Evolutionary conservation across 2,888 invertebrate genomes (phyloP).

Genomic region (Glyphotaelius pellucidus): DNA sequence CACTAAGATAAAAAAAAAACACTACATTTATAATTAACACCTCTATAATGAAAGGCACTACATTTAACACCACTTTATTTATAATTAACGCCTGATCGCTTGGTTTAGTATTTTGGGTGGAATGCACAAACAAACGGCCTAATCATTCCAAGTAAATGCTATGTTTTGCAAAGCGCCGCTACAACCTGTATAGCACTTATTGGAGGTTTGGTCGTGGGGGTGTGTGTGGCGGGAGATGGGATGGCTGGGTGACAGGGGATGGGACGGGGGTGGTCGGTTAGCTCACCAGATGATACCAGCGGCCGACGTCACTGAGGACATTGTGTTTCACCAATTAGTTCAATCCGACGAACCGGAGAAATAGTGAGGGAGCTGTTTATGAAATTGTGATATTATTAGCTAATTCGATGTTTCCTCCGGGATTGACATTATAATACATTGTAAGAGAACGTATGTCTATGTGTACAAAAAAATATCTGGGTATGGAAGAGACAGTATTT

Average conservation of each 20-base stretch:
- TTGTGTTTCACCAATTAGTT: conserved; percentile 31
- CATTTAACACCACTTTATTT: too few species aligned
- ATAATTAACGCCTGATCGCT: too few species aligned
- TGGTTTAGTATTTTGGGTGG: background rate
- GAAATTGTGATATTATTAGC: background rate
- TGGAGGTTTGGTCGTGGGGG: background rate
- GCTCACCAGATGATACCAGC: background rate
- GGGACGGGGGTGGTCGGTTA: background rate
- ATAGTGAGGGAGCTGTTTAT: conserved; percentile 20
- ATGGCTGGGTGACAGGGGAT: background rate
- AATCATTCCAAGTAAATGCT: background rate
- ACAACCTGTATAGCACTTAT: background rate
- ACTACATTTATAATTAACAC: too few species aligned
- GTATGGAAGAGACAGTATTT: too few species aligned
- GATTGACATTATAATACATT: background rate
- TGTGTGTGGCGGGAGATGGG: background rate
- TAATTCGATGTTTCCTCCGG: background rate
- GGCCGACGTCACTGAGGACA: conserved; percentile 6
- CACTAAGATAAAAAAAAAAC: too few species aligned
- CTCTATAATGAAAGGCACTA: too few species aligned
- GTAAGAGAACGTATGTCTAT: too few species aligned
- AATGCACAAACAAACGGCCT: background rate
- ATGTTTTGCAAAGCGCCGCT: background rate
- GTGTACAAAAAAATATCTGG: too few species aligned
- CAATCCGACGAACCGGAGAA: conserved; percentile 16